Base-by-base conservation (phyloP, 35 echinoderm and acorn worm species). In the Anneissia japonica region DNA sequence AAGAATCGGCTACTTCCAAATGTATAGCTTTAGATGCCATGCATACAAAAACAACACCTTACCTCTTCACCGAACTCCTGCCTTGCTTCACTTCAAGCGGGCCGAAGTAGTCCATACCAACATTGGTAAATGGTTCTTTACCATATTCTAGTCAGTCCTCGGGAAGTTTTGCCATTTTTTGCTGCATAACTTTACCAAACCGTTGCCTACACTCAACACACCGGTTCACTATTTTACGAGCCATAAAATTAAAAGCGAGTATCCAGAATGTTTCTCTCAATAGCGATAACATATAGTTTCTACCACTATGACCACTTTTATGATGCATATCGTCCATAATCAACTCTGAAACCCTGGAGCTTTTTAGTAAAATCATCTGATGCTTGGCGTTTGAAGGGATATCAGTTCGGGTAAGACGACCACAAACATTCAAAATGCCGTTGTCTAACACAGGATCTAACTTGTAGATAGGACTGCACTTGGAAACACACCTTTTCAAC, bases 271-370 rank as follows among this genome's bases (percentile, higher is more conserved):
- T 89, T 36, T 89, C 14, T 23, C 39, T 31, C 33, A 83, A 38
- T 17, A 10, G 0, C 3, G 87, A 35, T 2, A 83, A 26, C 46
- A 89, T 82, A 46, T 64, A 28, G 38, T 72, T 81, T 31, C 79
- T 88, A 41, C 93, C 93, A 81, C 86, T 83, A 26, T 87, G 85
- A 19, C 85, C 85, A 37, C 34, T 34, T 38, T 72, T 30, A 2
- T 23, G 33, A 46, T 87, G 85, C 0, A 37, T 36, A 79, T 87
- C 85, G n/a, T 41, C 0, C 30, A 87, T n/a, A 39, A 87, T 87
- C 39, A 87, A 43, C 0, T 1, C 76, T 9, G 85, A 26, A 39
- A 87, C 85, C 32, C 3, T 31, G 0, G 85, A 87, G 7, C 29
- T 32, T 79, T 79, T 87, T 0, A 75, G 85, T 46, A 87, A 36